Evolutionary conservation across 2,113 vertebrate species (phyloP), one percentile per base, ranked within the genome.

Genomic region (Microtus ochrogaster): DNA sequence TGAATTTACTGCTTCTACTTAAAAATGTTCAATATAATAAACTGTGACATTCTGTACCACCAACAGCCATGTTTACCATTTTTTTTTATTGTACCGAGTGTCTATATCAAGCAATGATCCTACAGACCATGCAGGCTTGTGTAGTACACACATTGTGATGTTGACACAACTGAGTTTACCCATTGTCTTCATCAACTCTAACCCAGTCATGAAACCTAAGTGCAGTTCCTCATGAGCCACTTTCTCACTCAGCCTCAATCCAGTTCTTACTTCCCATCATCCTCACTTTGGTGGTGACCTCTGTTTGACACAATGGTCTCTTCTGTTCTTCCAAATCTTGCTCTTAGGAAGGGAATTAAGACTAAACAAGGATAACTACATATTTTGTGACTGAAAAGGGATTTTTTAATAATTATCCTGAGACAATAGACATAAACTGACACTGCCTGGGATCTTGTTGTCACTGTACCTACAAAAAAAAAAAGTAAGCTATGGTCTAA

Each of bases 381-480:
- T 95, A 91, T 76, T 91, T 82, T 41, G 90, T 66, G 44, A 65
- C 63, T 68, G n/a, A 77, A 72, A 24, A 16, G n/a, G 16, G 8
- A 92, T 30, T 79, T 94, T 90, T 96, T 73, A 21, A 84, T 83
- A 89, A 77, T 94, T 81, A 33, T 58, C 90, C 4, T 92, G 30
- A n/a, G 66, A 55, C 63, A 93, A 77, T 26, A 91, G 30, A 4
- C 30, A 79, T 94, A 77, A 90, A 39, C 4, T 78, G 30, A 1
- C 11, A 68, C 19, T 83, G 14, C 52, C 28, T 5, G 61, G 61
- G 6, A 92, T 79, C 44, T 91, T 55, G 30, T 26, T 76, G 47
- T 74, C 55, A 47, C 3, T 55, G 44, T 89, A 6, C 36, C n/a
- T 47, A n/a, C 91, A 66, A 3, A 52, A 17, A 33, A 33, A 65